phyloP scores from a whole-genome alignment of 2,113 vertebrate genomes.

The Myocastor coypus region DNA sequence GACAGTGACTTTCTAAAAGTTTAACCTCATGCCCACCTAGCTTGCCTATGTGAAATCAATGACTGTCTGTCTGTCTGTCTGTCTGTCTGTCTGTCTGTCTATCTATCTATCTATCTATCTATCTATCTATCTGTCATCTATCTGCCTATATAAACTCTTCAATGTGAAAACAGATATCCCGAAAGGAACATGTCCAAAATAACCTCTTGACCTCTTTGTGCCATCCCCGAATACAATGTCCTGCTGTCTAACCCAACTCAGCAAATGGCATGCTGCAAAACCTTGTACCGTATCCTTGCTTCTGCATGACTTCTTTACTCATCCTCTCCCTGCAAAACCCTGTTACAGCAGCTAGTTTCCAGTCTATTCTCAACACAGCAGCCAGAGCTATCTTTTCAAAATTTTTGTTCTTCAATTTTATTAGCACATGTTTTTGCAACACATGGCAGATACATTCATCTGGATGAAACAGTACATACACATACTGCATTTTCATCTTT shows the following conservation, averaged over 20 bases:
- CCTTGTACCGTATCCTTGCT: neutral
- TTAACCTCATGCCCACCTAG: neutral
- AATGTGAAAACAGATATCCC: neutral
- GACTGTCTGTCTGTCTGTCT: neutral
- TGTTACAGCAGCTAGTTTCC: neutral
- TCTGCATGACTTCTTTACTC: neutral
- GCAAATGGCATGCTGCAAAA: neutral
- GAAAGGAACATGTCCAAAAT: constrained; percentile 1
- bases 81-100: no score
- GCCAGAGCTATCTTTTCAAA: neutral
- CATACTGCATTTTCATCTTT: neutral
- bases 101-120: no score
- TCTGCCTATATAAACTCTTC: neutral
- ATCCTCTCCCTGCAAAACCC: neutral
- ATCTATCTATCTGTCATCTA: neutral
- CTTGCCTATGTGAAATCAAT: neutral
- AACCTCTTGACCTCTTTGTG: neutral
- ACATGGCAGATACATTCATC: neutral
- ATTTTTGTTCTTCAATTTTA: neutral
- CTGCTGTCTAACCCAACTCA: constrained; percentile 27
- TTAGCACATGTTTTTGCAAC: neutral
- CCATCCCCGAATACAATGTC: neutral
- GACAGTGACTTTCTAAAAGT: constrained; percentile 3
- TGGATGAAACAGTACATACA: neutral
- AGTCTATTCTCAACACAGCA: constrained; percentile 25